phyloP scores from a whole-genome alignment of 2,888 invertebrate species.

The Diarsia mendica region DNA sequence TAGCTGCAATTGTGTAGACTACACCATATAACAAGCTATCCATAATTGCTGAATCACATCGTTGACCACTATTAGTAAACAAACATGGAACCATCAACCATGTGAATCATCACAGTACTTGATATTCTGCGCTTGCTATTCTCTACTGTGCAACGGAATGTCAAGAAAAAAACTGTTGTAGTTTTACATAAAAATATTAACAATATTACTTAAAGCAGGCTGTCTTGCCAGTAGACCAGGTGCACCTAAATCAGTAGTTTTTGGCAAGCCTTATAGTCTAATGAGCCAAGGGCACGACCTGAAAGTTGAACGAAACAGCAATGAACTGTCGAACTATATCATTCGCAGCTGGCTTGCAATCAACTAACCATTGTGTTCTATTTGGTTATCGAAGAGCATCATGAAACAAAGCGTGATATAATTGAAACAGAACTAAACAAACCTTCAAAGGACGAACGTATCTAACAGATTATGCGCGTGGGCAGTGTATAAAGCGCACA shows the following conservation, averaged over 20 bases:
- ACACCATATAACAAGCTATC: constrained; percentile 39
- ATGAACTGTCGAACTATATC: constrained; percentile 50
- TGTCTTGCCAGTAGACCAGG: constrained; percentile 29
- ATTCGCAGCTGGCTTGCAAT: constrained; percentile 38
- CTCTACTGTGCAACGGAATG: constrained; percentile 30
- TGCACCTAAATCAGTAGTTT: constrained; percentile 34
- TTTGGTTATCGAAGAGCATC: constrained; percentile 58
- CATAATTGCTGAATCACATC: constrained; percentile 71
- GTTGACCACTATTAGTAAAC: constrained; percentile 69
- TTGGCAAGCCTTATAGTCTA: constrained; percentile 43
- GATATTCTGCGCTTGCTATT: constrained; percentile 40
- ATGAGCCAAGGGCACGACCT: constrained; percentile 56
- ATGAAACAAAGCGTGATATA: constrained; percentile 39
- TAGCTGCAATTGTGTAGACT: constrained; percentile 35
- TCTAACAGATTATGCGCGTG: constrained; percentile 52
- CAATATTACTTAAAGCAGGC: constrained; percentile 35
- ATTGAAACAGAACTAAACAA: constrained; percentile 38
- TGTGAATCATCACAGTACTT: constrained; percentile 71
- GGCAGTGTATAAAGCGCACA: constrained; percentile 43
- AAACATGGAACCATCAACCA: constrained; percentile 70
- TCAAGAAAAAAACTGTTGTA: constrained; percentile 19
- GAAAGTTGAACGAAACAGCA: constrained; percentile 46
- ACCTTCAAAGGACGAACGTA: constrained; percentile 58
- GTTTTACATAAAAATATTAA: constrained; percentile 26
- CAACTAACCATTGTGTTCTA: constrained; percentile 43